Evolutionary conservation across 2,113 vertebrate genomes (phyloP), one percentile per base, ranked within the genome.

Genomic region (Ia io): DNA sequence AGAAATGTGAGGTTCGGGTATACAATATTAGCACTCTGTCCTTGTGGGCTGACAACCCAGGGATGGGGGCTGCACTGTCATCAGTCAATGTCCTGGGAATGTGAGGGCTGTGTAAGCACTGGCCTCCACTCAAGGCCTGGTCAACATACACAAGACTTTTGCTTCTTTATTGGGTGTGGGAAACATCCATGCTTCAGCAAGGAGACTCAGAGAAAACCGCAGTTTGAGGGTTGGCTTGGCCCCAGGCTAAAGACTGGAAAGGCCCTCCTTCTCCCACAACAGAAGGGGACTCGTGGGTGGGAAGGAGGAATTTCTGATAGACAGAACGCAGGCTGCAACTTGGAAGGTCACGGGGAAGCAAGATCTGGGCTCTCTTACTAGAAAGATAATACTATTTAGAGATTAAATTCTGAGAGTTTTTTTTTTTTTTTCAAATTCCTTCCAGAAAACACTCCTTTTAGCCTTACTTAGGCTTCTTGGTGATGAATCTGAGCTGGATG

Each of bases 261-360:
- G 98, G 98, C 97, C 97, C 96, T 97, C 98, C 97, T 97, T 89
- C 97, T 97, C 97, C 98, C 96, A 97, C 98, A 98, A 97, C 92
- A 96, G 95, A 95, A 97, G 86, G 95, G 96, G 89, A 93, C 86
- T 89, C 40, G 44, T 98, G 97, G 98, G 98, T 98, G 98, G 98
- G 98, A 98, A 97, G 97, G 95, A 97, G 97, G 93, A 84, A 53
- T 97, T 98, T 97, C 96, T 98, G 98, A 98, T 97, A 98, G 97
- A 97, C 92, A 97, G 97, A 97, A 95, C 97, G 97, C 96, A 98
- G 96, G 76, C 94, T 95, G 76, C 76, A 84, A 84, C 97, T 96
- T 90, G 97, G 96, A 98, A 98, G 96, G 97, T 95, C 96, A 97
- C 8, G 30, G 67, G 93, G 96, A 97, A 97, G 98, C 98, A 98